Base-by-base conservation (phyloP, 2,797 vertebrate species). In the Gymnopithys bicolor region DNA sequence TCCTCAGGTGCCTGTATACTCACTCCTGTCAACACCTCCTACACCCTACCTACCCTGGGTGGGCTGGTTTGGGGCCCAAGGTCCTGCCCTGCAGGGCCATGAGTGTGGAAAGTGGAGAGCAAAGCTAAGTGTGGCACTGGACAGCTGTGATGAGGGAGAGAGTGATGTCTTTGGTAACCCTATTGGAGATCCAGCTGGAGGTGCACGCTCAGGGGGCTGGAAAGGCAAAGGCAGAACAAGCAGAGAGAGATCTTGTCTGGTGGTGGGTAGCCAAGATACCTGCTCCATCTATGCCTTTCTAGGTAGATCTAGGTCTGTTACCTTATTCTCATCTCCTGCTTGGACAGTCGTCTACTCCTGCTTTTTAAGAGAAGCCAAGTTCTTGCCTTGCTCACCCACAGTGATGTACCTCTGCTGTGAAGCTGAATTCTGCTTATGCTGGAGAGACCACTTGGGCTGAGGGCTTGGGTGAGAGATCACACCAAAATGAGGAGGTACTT, bases 21-120 rank as follows among this genome's bases (percentile, higher is more conserved):
- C 62, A 14, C 41, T 41, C 15, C 41, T 41, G 41, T 41, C 41
- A 41, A 41, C 41, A 41, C 41, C 9, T 52, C 11, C 56, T 45
- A 16, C 21, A 70, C 16, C 28, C 24, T n/a, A 15, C 24, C 27
- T 69, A 11, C 35, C 8, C 9, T 46, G 21, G 32, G 4, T 32
- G 35, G 39, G 32, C 32, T 59, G 32, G 7, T 60, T 32, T 76
- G 35, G 22, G 41, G 25, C 28, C 19, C 24, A 25, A 13, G 11
- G 28, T 39, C 5, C 14, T 71, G 32, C 13, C 13, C 10, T 45
- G 11, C 0, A 0, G 4, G 4, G 12, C 22, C 11, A 24, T 23
- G 7, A 25, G n/a, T 4, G 19, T 46, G 19, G 46, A 43, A 60
- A 83, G 51, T 5, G 14, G 19, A 45, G 8, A 70, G 46, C 11